Base-by-base conservation (phyloP, 2,113 vertebrate species). In the Plecotus auritus region DNA sequence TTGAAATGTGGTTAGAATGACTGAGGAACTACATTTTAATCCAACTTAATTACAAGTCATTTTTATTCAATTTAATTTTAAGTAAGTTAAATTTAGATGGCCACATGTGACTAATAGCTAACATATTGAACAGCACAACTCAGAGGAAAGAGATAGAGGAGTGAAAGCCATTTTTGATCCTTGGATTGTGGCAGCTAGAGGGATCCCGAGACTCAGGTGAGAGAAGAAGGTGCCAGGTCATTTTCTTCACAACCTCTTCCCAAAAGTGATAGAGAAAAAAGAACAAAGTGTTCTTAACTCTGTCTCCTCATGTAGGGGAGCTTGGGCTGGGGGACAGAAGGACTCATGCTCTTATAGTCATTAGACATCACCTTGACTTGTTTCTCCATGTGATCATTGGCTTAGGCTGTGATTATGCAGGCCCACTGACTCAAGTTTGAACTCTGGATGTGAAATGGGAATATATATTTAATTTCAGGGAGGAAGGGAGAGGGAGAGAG, bases 1-100 rank as follows among this genome's bases (percentile, higher is more conserved):
- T 51, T 91, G 59, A 89, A 89, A 74, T 76, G 37, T 76, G 61
- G 35, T 35, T 88, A 49, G 28, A 5, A 35, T 56, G 51, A 73
- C 35, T n/a, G 37, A 88, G 23, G 84, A 85, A 51, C 56, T 76
- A 87, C 56, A 35, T 88, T 92, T 74, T 88, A 91, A 96, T 76
- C 10, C 35, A 80, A 80, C 35, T 78, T 80, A 92, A 86, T 78
- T 74, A 88, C n/a, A 91, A 91, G 42, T 49, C 45, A 85, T 47
- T 89, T 88, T 81, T 26, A 86, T 83, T 86, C 26, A 6, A 88
- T 67, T 61, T 90, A 49, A 51, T 76, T 84, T 76, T 77, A 64
- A 76, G 7, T 70, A 72, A 74, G 7, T 93, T 90, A 56, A 85
- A 51, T 56, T 86, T 69, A 74, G 78, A 84, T 81, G 26, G 9